phyloP scores from a whole-genome alignment of 2,113 vertebrate genomes.

The Neopipo cinnamomea region DNA sequence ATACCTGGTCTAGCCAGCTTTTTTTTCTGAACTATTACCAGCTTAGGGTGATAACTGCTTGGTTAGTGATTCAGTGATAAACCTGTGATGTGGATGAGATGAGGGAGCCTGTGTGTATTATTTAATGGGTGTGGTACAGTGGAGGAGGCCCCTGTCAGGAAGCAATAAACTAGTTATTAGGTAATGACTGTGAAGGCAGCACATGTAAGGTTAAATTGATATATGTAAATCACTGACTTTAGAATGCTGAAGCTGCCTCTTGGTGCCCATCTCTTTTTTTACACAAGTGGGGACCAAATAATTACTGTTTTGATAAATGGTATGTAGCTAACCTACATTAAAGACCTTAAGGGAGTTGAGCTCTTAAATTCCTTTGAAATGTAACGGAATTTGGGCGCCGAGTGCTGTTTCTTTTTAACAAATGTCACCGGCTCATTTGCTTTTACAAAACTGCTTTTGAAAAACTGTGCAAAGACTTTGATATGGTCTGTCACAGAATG shows the following conservation, averaged over 20 bases:
- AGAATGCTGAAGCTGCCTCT: constrained; percentile 36
- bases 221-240: constrained; percentile 39
- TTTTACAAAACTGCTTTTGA: constrained; percentile 2
- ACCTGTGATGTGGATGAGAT: neutral
- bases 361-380: constrained; percentile 26
- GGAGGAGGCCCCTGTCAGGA: constrained; percentile 46
- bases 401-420: neutral
- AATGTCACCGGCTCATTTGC: neutral
- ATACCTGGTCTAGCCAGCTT: neutral
- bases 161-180: constrained; percentile 50
- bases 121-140: neutral
- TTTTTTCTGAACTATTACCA: neutral
- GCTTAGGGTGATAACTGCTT: neutral
- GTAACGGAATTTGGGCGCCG: neutral
- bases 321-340: neutral
- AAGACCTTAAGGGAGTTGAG: constrained; percentile 20
- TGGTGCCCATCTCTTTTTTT: constrained; percentile 23
- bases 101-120: neutral
- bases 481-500: neutral
- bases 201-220: constrained; percentile 8
- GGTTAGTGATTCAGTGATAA: constrained; percentile 33
- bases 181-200: constrained; percentile 21
- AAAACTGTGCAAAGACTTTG: neutral
- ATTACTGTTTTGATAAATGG: constrained; percentile 33
- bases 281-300: constrained; percentile 21